phyloP scores from a whole-genome alignment of 37 sponge, comb jelly and placozoan species.

The Spongia lamella region DNA sequence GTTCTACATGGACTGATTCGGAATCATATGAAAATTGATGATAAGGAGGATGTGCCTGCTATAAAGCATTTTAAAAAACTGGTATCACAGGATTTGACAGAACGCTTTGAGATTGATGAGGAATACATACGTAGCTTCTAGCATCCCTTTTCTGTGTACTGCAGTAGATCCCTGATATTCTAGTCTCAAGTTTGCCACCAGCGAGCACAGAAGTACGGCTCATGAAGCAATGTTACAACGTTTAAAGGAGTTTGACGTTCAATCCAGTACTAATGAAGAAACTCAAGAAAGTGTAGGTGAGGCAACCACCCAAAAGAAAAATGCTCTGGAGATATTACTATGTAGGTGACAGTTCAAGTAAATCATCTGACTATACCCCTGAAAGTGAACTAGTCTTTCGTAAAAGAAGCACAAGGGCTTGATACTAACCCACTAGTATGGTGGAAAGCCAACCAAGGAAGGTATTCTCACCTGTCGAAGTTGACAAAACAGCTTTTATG shows the following conservation, averaged over 20 bases:
- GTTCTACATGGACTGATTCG: constrained; percentile 14
- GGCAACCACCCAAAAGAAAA: neutral
- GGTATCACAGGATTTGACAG: constrained; percentile 2
- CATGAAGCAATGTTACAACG: constrained; percentile 1
- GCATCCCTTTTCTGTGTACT: constrained; percentile 32
- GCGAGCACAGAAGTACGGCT: constrained; percentile 22
- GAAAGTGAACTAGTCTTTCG: neutral
- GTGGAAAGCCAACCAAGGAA: constrained; percentile 4
- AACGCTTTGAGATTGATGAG: constrained; percentile 1
- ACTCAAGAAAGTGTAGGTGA: too few species aligned
- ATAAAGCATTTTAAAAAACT: neutral
- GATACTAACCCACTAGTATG: constrained; percentile 1
- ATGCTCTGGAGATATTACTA: constrained; percentile 10
- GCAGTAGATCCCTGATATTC: constrained; percentile 42
- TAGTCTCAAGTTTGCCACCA: constrained; percentile 1
- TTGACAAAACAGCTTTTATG: neutral
- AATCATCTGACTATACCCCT: neutral
- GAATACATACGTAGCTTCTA: neutral
- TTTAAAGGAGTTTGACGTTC: too few species aligned
- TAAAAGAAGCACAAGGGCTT: neutral
- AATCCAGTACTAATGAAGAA: too few species aligned
- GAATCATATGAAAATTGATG: constrained; percentile 2
- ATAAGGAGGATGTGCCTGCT: constrained; percentile 11
- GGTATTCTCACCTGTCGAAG: neutral
- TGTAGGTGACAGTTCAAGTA: neutral